These are phyloP conservation scores for Oryctolagus cuniculus DNA, from an alignment of 2,113 vertebrate genomes.

Conservation along the genomic window mOryCun1.1 NC_091435.1:147931001-147931500, in stretches of 20 bases:
- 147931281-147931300: constrained; percentile 87
- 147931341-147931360: constrained; percentile 91
- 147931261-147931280: not conserved
- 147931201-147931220: not conserved
- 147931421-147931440: not conserved
- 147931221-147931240: not conserved
- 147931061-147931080: not conserved
- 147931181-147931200: not conserved
- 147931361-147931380: constrained; percentile 94
- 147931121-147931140: not conserved
- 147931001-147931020: not conserved
- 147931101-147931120: not conserved
- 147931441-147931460: not conserved
- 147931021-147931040: not conserved
- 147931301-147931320: constrained; percentile 94
- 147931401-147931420: not conserved
- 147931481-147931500: not conserved
- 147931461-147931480: not conserved
- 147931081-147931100: not conserved
- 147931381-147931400: constrained; percentile 85
- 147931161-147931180: not conserved
- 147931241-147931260: constrained; percentile 43
- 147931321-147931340: constrained; percentile 92
- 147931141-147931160: not conserved
- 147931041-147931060: not conserved